Base-by-base conservation (phyloP, 1,140 invertebrate species). In the Leptinotarsa undecemlineata region DNA sequence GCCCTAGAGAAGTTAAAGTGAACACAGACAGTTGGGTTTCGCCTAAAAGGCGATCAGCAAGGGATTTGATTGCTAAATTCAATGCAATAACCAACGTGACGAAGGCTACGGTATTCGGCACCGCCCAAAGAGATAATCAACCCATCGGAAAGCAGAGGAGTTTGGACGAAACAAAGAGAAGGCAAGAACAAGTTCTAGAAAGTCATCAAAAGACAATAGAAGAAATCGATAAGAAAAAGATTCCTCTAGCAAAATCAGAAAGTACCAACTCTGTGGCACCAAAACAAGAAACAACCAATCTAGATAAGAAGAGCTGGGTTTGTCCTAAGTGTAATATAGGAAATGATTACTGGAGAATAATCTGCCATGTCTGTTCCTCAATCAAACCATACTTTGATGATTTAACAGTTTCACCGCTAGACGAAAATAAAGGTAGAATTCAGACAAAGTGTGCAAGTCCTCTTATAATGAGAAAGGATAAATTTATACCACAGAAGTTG, bases 51-150 rank as follows among this genome's bases (percentile, higher is more conserved):
- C 84, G 84, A 68, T 87, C 86, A 3, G 86, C 90, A 0, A 83
- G 86, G 71, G 89, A 90, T 66, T 80, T 91, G 11, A 90, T 91
- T 57, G 89, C 89, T 1, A 89, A 91, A 81, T 91, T 91, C 79
- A 91, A 91, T 77, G 88, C 89, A 1, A 88, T 90, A 61, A 87
- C 88, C 14, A 89, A 88, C 68, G 88, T 89, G 2, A 88, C 88
- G 1, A 88, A 87, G 79, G 86, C 88, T 2, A 89, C 87, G 0
- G 87, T 90, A 3, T 82, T 80, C 21, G 80, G 80, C 87, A 74
- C 57, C 21, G 70, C 75, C 0, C 68, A 78, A 63, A 80, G 72
- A 73, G 79, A 78, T 69, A 79, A 73, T 48, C 76, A 83, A 42
- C 81, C 81, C 72, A 81, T 84, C 51, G 82, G 79, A 4, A 81